Evolutionary conservation across 2,113 vertebrate species (phyloP).

Genomic region (Parus major): DNA sequence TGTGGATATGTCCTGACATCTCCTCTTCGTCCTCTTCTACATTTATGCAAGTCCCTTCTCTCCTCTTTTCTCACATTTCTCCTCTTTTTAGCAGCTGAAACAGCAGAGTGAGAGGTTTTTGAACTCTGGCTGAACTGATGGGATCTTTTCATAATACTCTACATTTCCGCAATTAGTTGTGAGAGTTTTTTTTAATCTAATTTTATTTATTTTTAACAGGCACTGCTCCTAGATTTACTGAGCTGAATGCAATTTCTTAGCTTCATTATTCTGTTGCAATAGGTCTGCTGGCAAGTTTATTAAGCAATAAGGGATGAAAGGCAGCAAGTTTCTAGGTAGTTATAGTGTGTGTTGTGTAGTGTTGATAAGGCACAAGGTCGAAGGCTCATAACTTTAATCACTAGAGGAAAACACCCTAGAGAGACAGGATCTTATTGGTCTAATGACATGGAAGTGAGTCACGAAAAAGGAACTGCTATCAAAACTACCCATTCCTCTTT

Average conservation of each 20-base stretch:
- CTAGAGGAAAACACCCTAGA: conserved; percentile 35
- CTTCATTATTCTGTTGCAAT: conserved; percentile 58
- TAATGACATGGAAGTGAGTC: conserved; percentile 46
- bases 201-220: conserved; percentile 56
- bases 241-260: conserved; percentile 30
- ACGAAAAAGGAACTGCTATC: conserved; percentile 40
- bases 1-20: background rate
- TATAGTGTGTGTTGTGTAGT: conserved; percentile 20
- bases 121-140: conserved; percentile 52
- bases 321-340: conserved; percentile 42
- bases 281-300: conserved; percentile 57
- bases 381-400: conserved; percentile 55
- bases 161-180: conserved; percentile 23
- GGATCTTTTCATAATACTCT: background rate
- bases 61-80: background rate
- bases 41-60: background rate
- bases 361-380: conserved; percentile 47
- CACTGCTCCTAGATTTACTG: conserved; percentile 45
- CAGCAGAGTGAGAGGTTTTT: background rate
- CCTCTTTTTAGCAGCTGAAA: background rate
- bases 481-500: conserved; percentile 17
- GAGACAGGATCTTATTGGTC: conserved; percentile 52
- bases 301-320: conserved; percentile 60
- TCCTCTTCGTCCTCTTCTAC: background rate
- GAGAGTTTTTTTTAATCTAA: background rate